Evolutionary conservation across 2,797 vertebrate genomes (phyloP), one percentile per base, ranked within the genome.

Genomic region (Tauraco hartlaubi): DNA sequence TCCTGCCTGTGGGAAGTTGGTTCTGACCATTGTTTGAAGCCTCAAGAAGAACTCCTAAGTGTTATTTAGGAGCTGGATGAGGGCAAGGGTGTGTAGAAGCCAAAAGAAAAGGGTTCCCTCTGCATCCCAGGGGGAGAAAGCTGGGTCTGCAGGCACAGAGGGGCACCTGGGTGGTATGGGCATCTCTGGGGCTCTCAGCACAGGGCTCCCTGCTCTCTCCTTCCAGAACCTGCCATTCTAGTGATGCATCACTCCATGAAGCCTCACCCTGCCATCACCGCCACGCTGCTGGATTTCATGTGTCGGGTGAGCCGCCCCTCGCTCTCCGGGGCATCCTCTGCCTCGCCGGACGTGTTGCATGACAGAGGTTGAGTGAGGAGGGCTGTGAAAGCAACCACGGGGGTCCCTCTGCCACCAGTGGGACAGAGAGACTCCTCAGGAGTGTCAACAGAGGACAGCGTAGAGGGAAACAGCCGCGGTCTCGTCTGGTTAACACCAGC

Each of bases 221-320:
- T 19, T 64, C 11, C 96, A 99, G 99, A 99, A 29, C 99, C 99
- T 0, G 99, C 99, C 85, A 99, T 99, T 94, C 96, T 99, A 91
- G 99, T 99, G 93, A 99, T 99, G 99, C 99, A 99, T 84, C 99
- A 99, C 98, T 99, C 99, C 94, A 99, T 99, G 99, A 99, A 99
- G 94, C 99, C 99, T 29, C 99, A 99, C 95, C 99, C 99, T 20
- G 99, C 99, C 94, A 99, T 99, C 98, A 99, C 99, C 0, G 99
- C 99, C 93, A 99, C 99, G 0, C 98, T 99, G 88, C 98, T 99
- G 98, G 99, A 99, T 92, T 99, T 99, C 98, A 99, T 99, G 99
- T 99, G 99, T 97, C 97, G 99, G 95, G 99, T 99, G 97, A 98
- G 98, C 92, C 5, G 31, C 5, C 26, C 15, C 49, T 15, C 6